phyloP scores from a whole-genome alignment of 2,113 vertebrate genomes.

The Amazona guildingii region DNA sequence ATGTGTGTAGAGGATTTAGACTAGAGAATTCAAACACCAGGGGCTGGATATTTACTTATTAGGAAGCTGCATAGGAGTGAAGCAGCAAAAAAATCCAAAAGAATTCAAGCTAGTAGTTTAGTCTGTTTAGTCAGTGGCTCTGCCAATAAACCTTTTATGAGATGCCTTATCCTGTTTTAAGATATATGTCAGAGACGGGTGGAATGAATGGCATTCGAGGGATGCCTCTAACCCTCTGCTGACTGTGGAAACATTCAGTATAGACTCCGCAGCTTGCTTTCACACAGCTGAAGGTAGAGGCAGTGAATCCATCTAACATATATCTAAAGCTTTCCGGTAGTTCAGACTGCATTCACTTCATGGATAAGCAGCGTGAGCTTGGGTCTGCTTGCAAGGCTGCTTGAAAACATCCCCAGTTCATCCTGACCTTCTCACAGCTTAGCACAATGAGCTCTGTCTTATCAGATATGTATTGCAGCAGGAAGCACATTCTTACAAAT shows the following conservation, averaged over 20 bases:
- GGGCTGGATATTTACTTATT: not conserved
- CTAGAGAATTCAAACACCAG: not conserved
- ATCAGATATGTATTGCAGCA: not conserved
- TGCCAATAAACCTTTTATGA: not conserved
- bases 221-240: not conserved
- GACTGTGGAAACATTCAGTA: not conserved
- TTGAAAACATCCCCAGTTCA: not conserved
- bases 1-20: not conserved
- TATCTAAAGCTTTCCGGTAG: not conserved
- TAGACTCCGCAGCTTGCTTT: not conserved
- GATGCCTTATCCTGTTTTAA: not conserved
- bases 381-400: not conserved
- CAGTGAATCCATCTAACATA: not conserved
- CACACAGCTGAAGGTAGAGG: not conserved
- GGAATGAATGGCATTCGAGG: not conserved
- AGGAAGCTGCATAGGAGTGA: not conserved
- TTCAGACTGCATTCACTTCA: not conserved
- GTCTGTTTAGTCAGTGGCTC: not conserved
- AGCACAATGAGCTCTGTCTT: not conserved
- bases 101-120: not conserved
- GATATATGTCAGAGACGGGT: not conserved
- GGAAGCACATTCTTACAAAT: not conserved
- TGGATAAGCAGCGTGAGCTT: not conserved
- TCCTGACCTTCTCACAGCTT: not conserved
- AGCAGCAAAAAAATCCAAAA: not conserved